Base-by-base conservation (phyloP, 2,888 invertebrate genomes). In the Drosophila differens region DNA sequence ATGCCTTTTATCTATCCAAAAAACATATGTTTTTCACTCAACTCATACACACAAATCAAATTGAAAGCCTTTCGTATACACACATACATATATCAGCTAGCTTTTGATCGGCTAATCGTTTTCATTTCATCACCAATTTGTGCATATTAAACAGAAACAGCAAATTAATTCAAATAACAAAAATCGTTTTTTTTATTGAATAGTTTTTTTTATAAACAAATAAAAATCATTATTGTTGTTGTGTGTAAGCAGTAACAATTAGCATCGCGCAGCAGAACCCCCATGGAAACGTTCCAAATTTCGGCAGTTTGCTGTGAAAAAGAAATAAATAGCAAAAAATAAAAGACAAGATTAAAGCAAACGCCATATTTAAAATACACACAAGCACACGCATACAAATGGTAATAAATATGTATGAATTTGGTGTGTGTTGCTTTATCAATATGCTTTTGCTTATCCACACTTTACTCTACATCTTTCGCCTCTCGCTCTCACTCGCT, bases 141-240 rank as follows among this genome's bases (percentile, higher is more conserved):
- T 16, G 22, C 25, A 60, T 58, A 28, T 47, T 49, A 14, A 51
- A 53, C 59, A 70, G 49, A 69, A 25, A 85, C 67, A 58, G 74
- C 69, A 55, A 60, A 76, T 70, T 76, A 71, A 70, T 66, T 16
- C 73, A 69, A 44, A 74, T 79, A 67, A 66, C 39, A 62, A 68
- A 71, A 68, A 78, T 53, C 53, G 65, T 37, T 7, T 79, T 79
- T 85, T 83, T 88, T 65, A 64, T 64, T 83, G 59, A 74, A 69
- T 62, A 75, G 49, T 70, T 65, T 70, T 71, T 70, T 63, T 71
- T 71, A 70, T 76, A 66, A 67, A 70, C 55, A 57, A 72, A 68
- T 72, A 82, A 57, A 71, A 80, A 53, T 57, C 28, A 51, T 63
- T 33, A 53, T 44, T 47, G 33, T 44, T 47, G 33, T 5, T 59